Evolutionary conservation across 2,113 vertebrate genomes (phyloP).

Genomic region (Cebidichthys violaceus): DNA sequence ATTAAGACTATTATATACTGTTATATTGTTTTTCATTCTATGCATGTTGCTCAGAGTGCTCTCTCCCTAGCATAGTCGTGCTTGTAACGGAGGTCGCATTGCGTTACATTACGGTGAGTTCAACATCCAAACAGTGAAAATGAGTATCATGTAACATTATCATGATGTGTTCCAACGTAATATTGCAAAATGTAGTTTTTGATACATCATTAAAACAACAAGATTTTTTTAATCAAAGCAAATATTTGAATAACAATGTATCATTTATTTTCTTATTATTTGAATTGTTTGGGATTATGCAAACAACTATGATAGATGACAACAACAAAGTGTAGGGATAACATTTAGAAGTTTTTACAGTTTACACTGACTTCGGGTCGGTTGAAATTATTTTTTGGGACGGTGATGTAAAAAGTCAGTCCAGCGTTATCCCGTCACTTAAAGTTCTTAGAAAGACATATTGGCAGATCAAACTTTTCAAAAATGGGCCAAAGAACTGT

Average conservation of each 20-base stretch:
- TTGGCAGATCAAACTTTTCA: background rate
- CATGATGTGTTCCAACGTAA: too few relatives aligned
- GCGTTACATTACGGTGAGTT: too few relatives aligned
- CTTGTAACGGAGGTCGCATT: too few relatives aligned
- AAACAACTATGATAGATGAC: background rate
- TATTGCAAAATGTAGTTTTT: too few relatives aligned
- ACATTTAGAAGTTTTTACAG: too few relatives aligned
- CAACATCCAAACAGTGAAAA: too few relatives aligned
- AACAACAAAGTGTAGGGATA: background rate
- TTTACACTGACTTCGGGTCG: background rate
- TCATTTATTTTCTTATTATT: background rate
- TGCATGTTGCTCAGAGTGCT: too few relatives aligned
- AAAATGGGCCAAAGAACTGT: background rate
- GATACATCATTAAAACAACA: too few relatives aligned
- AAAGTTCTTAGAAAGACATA: background rate
- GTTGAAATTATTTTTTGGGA: background rate
- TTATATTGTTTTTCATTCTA: too few relatives aligned
- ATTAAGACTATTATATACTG: too few relatives aligned
- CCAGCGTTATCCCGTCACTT: background rate
- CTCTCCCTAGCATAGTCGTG: too few relatives aligned
- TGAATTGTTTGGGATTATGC: background rate
- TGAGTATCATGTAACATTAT: too few relatives aligned
- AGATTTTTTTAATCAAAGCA: background rate
- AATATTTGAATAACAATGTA: background rate
- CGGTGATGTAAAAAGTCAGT: background rate